Evolutionary conservation across 2,888 invertebrate species (phyloP).

Genomic region (Phoronis australis): DNA sequence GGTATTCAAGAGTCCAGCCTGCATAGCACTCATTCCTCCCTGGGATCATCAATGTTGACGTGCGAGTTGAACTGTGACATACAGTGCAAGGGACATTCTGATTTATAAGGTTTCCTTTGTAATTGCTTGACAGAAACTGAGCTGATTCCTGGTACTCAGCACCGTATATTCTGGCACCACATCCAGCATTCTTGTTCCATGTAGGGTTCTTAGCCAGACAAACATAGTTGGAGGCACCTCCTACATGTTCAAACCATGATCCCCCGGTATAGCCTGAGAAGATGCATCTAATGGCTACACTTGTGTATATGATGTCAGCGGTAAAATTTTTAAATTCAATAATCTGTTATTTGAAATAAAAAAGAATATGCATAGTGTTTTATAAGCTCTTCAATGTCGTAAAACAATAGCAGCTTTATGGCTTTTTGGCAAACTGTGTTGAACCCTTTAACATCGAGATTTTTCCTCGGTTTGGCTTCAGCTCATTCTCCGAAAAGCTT

Average conservation of each 20-base stretch:
- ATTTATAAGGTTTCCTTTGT: conserved; percentile 1
- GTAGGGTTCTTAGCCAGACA: conserved; percentile 13
- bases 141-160: conserved; percentile 8
- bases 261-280: too few species aligned
- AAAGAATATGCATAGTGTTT: too few species aligned
- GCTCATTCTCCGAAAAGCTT: too few species aligned
- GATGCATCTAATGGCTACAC: too few species aligned
- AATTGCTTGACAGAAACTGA: conserved; percentile 1
- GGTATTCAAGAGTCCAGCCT: conserved; percentile 22
- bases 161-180: conserved; percentile 5
- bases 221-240: conserved; percentile 10
- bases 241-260: background rate
- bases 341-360: too few species aligned
- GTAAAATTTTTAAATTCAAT: too few species aligned
- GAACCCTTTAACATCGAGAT: too few species aligned
- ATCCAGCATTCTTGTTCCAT: background rate
- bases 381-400: too few species aligned
- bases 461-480: too few species aligned
- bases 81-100: conserved; percentile 20
- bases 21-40: conserved; percentile 13
- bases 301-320: too few species aligned
- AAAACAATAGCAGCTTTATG: too few species aligned
- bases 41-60: conserved; percentile 16
- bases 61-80: conserved; percentile 8
- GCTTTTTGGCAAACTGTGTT: too few species aligned